A percentile compares a stretch with the other conserved stretches of the same genome.
These are phyloP conservation scores for Papilio gigon DNA, from an alignment of 2,888 invertebrate species.

Conservation along the genomic window DNA sequence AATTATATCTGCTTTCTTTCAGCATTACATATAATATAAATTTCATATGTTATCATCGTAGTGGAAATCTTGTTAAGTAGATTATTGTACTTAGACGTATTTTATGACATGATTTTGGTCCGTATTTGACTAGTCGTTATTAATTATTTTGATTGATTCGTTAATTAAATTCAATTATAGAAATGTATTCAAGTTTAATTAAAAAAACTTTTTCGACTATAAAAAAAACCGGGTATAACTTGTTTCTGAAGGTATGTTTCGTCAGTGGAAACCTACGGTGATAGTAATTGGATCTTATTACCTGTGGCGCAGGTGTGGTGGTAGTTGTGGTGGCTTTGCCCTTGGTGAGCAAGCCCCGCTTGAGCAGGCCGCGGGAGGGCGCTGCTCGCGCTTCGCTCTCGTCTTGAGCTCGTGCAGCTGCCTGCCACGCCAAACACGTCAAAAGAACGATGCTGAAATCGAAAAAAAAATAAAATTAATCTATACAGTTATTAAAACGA, in stretches of 20 bases:
- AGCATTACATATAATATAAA: background rate
- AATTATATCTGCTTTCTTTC: slow-evolving; percentile 10
- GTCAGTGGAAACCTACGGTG: background rate
- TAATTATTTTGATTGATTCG: too few relatives aligned
- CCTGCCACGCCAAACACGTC: slow-evolving; percentile 63
- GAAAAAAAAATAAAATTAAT: background rate
- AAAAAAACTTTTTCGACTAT: too few relatives aligned
- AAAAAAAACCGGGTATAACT: background rate
- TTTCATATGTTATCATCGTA: background rate
- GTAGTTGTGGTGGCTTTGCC: slow-evolving; percentile 72
- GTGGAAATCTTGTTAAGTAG: background rate
- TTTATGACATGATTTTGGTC: too few relatives aligned
- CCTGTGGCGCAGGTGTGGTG: slow-evolving; percentile 70
- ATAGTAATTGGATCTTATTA: slow-evolving; percentile 44
- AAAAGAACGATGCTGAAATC: slow-evolving; percentile 67
- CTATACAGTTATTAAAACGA: background rate
- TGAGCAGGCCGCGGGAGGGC: slow-evolving; percentile 63
- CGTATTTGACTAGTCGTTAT: too few relatives aligned
- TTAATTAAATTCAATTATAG: too few relatives aligned
- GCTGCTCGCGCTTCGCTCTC: slow-evolving; percentile 61
- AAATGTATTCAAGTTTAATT: too few relatives aligned
- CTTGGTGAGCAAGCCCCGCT: slow-evolving; percentile 65
- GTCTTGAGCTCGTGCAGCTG: slow-evolving; percentile 62
- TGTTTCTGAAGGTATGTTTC: background rate
- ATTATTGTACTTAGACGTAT: background rate